Evolutionary conservation across 2,797 vertebrate species (phyloP).

Genomic region (Eremophila alpestris): DNA sequence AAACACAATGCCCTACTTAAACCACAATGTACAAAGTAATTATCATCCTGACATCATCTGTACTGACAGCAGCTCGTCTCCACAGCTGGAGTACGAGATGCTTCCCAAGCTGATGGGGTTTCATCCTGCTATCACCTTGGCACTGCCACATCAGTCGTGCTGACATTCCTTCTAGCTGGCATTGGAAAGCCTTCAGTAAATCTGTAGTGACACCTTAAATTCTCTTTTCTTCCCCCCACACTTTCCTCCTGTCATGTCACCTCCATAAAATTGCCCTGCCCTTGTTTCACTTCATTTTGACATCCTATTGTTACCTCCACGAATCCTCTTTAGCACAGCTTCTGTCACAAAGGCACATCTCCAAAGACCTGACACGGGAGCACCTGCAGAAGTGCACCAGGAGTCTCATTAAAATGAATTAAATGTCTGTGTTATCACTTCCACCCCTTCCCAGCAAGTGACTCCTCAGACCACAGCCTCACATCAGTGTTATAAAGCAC

Average conservation of each 20-base stretch:
- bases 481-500: background rate
- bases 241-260: constrained; percentile 56
- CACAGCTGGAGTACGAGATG: background rate
- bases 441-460: background rate
- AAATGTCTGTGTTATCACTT: background rate
- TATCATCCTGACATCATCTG: constrained; percentile 32
- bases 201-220: constrained; percentile 63
- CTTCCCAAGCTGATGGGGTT: constrained; percentile 1
- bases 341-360: constrained; percentile 52
- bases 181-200: constrained; percentile 59
- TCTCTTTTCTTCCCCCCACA: background rate
- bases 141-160: background rate
- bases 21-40: constrained; percentile 38
- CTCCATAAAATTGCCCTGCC: constrained; percentile 65
- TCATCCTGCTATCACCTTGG: constrained; percentile 57
- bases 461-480: background rate
- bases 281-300: constrained; percentile 64
- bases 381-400: background rate
- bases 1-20: constrained; percentile 48
- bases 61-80: constrained; percentile 29
- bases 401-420: constrained; percentile 55
- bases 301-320: constrained; percentile 36
- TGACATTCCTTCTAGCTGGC: constrained; percentile 47
- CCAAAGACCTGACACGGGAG: constrained; percentile 5
- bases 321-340: background rate